phyloP scores from a whole-genome alignment of 2,797 vertebrate species.

The Triplophysa bombifrons region DNA sequence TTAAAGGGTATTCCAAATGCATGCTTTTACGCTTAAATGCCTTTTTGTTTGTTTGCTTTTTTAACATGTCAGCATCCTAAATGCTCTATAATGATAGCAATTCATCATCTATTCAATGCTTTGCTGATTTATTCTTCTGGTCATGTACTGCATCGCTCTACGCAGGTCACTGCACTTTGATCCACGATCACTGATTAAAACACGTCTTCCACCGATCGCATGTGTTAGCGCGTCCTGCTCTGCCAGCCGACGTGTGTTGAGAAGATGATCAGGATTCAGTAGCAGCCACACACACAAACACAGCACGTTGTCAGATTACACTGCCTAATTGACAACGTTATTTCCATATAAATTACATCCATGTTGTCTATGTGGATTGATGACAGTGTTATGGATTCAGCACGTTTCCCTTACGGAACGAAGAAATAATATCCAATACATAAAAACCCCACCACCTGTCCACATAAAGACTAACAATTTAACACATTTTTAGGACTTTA shows the following conservation, averaged over 20 bases:
- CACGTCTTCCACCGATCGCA: slow-evolving; percentile 2
- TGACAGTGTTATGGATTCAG: slow-evolving; percentile 78
- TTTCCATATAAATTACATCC: slow-evolving; percentile 84
- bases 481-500: not conserved
- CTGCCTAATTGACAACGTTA: slow-evolving; percentile 48
- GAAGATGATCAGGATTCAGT: slow-evolving; percentile 67
- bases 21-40: slow-evolving; percentile 17
- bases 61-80: slow-evolving; percentile 39
- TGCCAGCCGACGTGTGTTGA: slow-evolving; percentile 15
- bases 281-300: slow-evolving; percentile 53
- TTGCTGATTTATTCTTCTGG: slow-evolving; percentile 29
- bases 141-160: not conserved
- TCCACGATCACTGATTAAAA: slow-evolving; percentile 37
- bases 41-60: slow-evolving; percentile 25
- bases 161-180: slow-evolving; percentile 17
- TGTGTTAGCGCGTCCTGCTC: slow-evolving; percentile 14
- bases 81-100: slow-evolving; percentile 38
- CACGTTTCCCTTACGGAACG: slow-evolving; percentile 70
- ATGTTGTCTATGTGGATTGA: slow-evolving; percentile 76
- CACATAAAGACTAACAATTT: slow-evolving; percentile 43
- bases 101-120: slow-evolving; percentile 29
- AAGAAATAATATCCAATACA: slow-evolving; percentile 71
- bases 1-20: slow-evolving; percentile 13
- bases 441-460: slow-evolving; percentile 60
- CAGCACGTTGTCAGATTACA: slow-evolving; percentile 69